phyloP scores from a whole-genome alignment of 2,113 vertebrate species.

The Podiceps cristatus region DNA sequence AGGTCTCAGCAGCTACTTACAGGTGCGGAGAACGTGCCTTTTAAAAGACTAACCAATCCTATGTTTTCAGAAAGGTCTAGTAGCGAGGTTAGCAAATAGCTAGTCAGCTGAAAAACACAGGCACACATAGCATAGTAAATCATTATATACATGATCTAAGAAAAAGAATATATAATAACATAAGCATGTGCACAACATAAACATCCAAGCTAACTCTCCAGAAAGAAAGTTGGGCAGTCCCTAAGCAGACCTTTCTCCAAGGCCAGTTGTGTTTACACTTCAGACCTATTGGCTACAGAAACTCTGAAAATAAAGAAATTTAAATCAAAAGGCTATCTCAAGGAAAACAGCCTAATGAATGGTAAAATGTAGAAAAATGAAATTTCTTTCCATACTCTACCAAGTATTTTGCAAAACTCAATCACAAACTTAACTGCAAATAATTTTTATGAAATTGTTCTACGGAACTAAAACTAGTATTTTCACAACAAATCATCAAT shows the following conservation, averaged over 20 bases:
- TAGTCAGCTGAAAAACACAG: not conserved
- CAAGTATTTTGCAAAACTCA: not conserved
- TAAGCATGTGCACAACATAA: not conserved
- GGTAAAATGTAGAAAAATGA: not conserved
- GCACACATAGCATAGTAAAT: accelerated
- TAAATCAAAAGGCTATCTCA: not conserved
- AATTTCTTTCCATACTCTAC: not conserved
- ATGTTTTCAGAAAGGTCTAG: accelerated
- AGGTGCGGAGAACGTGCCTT: accelerated
- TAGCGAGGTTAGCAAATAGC: not conserved
- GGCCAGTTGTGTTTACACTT: not conserved
- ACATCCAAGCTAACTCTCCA: too few species aligned
- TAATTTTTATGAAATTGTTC: not conserved
- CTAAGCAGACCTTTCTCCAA: not conserved
- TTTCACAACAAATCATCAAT: not conserved
- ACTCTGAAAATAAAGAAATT: not conserved
- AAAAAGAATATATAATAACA: not conserved
- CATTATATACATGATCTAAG: not conserved
- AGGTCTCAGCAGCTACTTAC: not conserved
- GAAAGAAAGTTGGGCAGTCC: not conserved
- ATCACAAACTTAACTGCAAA: not conserved
- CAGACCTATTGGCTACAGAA: not conserved
- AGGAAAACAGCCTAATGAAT: not conserved
- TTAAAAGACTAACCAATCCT: accelerated
- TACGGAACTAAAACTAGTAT: not conserved